Evolutionary conservation across 2,797 vertebrate species (phyloP), one percentile per base, ranked within the genome.

Genomic region (Hyperoplus immaculatus): DNA sequence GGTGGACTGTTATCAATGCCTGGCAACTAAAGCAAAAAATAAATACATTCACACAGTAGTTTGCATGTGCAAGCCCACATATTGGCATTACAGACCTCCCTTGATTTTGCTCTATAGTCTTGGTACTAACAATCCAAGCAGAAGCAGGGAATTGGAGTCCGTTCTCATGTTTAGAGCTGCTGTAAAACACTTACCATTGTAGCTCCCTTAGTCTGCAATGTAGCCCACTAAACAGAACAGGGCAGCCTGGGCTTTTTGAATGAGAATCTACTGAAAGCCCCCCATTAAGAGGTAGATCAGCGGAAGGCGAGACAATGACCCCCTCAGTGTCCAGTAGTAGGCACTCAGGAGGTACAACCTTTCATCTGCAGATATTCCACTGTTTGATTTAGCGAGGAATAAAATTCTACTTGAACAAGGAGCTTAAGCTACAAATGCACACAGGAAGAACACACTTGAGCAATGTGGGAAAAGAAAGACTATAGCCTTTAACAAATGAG

Each of bases 401-500:
- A 94, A 92, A 94, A 89, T 87, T 88, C 89, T 89, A 87, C 86
- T 90, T 83, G 82, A 92, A 87, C 82, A 69, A 75, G 77, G 85
- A 89, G 87, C 86, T 90, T 84, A 87, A 82, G 83, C 88, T 87
- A 89, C 87, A 92, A 93, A 92, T 78, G 89, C 87, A 84, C 91
- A 92, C 89, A 94, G 94, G 94, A 95, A 95, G 93, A 88, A 91
- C 90, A 91, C 94, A 92, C 94, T 95, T 92, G 81, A 94, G 86
- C 82, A 45, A 88, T 87, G 88, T 87, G 88, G 90, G 86, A 91
- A 92, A 87, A 89, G 89, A 89, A 89, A 88, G 89, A 86, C 90
- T 87, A 90, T 85, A 85, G 91, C 82, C 88, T 88, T 88, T 83
- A 92, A 90, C 90, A 93, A 93, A 94, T 90, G 83, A 88, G 90